Base-by-base conservation (phyloP, 2,888 invertebrate genomes). In the Alsophila aescularia region DNA sequence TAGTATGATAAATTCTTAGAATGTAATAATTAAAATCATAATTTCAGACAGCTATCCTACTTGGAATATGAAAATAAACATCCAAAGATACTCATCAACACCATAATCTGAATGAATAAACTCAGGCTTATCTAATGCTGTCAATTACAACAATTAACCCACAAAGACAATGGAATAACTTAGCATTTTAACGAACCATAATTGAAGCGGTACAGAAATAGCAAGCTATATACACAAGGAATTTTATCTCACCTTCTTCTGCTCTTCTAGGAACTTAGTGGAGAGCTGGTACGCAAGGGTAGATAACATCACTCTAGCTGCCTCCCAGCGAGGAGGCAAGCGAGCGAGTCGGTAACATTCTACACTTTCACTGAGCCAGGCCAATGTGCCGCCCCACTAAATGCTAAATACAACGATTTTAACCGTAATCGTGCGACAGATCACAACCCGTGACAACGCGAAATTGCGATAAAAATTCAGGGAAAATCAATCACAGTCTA, bases 201-300 rank as follows among this genome's bases (percentile, higher is more conserved):
- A 42, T 31, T 14, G 6, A 31, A 6, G n/a, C 18, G 14, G n/a
- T 2, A 24, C 15, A 15, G n/a, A 27, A 35, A 29, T 24, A 13
- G 41, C 13, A 7, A 13, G 9, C 10, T 1, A 12, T 12, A 31
- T 5, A 35, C 21, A 35, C 9, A 4, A 13, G 6, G 16, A 31
- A 29, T n/a, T 21, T 35, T 16, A 39, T 39, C 27, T 49, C 10
- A 56, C 55, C 55, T 45, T 21, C 83, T 90, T 88, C 58, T 85
- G 79, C 69, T 90, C 87, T 63, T 88, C 88, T 40, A 86, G 66
- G 70, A 90, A 91, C 64, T 82, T 86, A 32, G 84, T 84, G 52
- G 90, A 91, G 58, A 91, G 77, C 69, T 88, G 82, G 66, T 90
- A 90, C 12, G 90, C 87, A 62, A 91, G 67, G 10, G 81, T 83